Percentiles rank a stretch among this genome's conserved stretches.
Conservation (phyloP, 2,113 vertebrate genomes). For the Chinchilla lanigera region DNA sequence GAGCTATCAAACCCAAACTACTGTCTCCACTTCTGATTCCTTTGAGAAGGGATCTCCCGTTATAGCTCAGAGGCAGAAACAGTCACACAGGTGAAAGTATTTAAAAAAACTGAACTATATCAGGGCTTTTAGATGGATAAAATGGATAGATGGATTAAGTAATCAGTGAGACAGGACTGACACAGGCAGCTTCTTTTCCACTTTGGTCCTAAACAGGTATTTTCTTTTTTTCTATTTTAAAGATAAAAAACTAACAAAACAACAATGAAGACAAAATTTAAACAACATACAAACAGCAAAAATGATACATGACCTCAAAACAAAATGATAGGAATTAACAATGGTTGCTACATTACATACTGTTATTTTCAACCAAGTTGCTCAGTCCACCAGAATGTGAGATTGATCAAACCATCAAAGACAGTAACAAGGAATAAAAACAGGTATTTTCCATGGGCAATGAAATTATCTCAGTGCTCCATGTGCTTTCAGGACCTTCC, state of each 20-base stretch:
- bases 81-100: conserved; percentile 61
- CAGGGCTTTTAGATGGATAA: conserved; percentile 41
- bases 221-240: background rate
- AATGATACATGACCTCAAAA: no score
- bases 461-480: background rate
- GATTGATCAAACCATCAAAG: no score
- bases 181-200: conserved; percentile 61
- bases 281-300: no score
- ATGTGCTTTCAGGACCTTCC: background rate
- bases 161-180: conserved; percentile 48
- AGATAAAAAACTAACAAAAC: no score
- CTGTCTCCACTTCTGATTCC: conserved; percentile 56
- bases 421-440: background rate
- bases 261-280: no score
- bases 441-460: background rate
- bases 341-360: no score
- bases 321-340: no score
- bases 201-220: background rate
- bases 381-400: no score
- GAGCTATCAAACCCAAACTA: conserved; percentile 38
- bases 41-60: conserved; percentile 35
- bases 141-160: background rate
- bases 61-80: conserved; percentile 61
- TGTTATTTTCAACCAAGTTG: no score
- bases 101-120: conserved; percentile 61